A percentile compares a stretch with the other conserved stretches of the same genome.
Conservation (phyloP, 2,113 vertebrate species). For the Trematocara zebra region DNA sequence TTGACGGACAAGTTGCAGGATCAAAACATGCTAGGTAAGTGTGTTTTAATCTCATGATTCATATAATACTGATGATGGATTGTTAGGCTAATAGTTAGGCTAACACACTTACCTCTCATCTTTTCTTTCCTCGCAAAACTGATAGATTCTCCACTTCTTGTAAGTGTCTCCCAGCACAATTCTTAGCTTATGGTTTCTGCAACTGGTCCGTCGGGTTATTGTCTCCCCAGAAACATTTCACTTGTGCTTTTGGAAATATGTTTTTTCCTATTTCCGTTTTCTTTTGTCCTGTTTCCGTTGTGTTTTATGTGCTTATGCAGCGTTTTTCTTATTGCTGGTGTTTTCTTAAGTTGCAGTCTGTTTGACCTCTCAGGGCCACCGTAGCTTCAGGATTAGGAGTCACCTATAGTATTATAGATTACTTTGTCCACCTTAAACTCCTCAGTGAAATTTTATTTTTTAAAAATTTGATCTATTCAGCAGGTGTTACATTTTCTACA, state of each 20-base stretch:
- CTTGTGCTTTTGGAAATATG: not conserved
- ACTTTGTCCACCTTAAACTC: not conserved
- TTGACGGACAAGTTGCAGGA: not conserved
- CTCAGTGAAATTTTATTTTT: not conserved
- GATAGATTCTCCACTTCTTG: not conserved
- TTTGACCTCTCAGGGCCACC: not conserved
- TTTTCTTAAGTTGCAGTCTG: not conserved
- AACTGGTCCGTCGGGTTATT: not conserved
- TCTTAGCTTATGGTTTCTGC: not conserved
- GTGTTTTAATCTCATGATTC: not conserved
- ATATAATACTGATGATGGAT: not conserved
- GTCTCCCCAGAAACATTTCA: not conserved
- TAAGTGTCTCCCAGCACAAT: not conserved
- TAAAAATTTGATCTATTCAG: not conserved
- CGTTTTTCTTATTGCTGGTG: not conserved
- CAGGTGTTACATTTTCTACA: not conserved
- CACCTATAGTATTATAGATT: not conserved
- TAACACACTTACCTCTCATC: not conserved
- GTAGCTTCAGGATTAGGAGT: not conserved
- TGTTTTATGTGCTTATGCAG: not conserved
- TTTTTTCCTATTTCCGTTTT: not conserved
- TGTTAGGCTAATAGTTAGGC: not conserved
- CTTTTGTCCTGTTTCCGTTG: not conserved
- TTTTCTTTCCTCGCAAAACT: not conserved
- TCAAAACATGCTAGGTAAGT: not conserved